Evolutionary conservation across 1,140 invertebrate genomes (phyloP).

Genomic region (Agrypnia vestita): DNA sequence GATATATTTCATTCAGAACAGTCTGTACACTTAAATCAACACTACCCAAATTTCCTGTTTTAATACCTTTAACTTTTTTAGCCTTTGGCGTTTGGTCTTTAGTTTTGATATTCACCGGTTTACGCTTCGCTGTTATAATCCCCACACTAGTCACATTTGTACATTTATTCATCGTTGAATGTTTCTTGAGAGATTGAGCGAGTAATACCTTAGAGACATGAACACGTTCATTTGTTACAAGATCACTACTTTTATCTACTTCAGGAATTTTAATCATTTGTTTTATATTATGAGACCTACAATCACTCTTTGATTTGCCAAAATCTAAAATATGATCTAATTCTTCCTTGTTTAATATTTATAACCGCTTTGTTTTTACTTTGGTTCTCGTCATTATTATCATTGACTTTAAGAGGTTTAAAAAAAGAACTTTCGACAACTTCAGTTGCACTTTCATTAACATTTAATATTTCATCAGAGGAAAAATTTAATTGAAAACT

Average conservation of each 20-base stretch:
- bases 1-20: constrained; percentile 42
- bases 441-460: constrained; percentile 38
- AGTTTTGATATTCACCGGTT: constrained; percentile 60
- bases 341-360: constrained; percentile 44
- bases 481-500: constrained; percentile 62
- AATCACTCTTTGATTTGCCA: not conserved
- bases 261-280: not conserved
- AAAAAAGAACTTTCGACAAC: constrained; percentile 56
- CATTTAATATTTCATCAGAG: constrained; percentile 6
- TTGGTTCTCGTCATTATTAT: not conserved
- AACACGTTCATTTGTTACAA: constrained; percentile 49
- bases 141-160: constrained; percentile 62
- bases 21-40: constrained; percentile 18
- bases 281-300: constrained; percentile 6
- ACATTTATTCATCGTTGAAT: constrained; percentile 65
- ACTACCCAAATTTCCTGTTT: not conserved
- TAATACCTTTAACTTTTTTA: constrained; percentile 4
- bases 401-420: constrained; percentile 14
- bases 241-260: not conserved
- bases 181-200: constrained; percentile 68
- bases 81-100: constrained; percentile 27
- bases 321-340: constrained; percentile 49
- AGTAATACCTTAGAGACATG: constrained; percentile 63
- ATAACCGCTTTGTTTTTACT: constrained; percentile 15
- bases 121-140: constrained; percentile 63